These are phyloP conservation scores for Asteroscopus sphinx DNA, from an alignment of 2,888 invertebrate species.

Conservation along the genomic window DNA sequence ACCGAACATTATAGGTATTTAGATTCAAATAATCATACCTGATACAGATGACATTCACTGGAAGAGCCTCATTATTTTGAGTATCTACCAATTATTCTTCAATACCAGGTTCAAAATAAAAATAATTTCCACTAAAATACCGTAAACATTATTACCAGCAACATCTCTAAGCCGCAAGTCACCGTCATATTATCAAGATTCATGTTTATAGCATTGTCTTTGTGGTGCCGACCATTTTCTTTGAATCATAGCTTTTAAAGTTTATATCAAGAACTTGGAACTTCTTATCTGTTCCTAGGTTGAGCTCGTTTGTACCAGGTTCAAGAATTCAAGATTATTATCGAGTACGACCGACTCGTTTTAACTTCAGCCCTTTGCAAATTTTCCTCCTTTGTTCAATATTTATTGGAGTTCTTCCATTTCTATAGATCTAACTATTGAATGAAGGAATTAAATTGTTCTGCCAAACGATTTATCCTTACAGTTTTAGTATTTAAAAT, in stretches of 20 bases:
- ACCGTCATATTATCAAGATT: slow-evolving; percentile 55
- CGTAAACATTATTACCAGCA: slow-evolving; percentile 28
- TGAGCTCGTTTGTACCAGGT: slow-evolving; percentile 64
- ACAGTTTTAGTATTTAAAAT: no score
- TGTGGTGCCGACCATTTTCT: slow-evolving; percentile 49
- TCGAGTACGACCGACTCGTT: slow-evolving; percentile 43
- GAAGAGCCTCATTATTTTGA: background rate
- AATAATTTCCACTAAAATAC: slow-evolving; percentile 18
- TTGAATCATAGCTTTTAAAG: slow-evolving; percentile 62
- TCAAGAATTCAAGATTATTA: slow-evolving; percentile 60
- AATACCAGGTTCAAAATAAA: slow-evolving; percentile 1
- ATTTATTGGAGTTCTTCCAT: slow-evolving; percentile 47
- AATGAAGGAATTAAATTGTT: slow-evolving; percentile 8
- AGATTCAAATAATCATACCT: no score
- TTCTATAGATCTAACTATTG: slow-evolving; percentile 12
- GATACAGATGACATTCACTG: no score
- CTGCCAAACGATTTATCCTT: background rate
- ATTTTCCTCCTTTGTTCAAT: slow-evolving; percentile 50
- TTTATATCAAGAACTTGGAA: slow-evolving; percentile 60
- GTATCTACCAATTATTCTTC: background rate
- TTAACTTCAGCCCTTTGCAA: slow-evolving; percentile 53
- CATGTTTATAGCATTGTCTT: slow-evolving; percentile 60
- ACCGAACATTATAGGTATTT: no score
- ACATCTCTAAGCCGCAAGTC: slow-evolving; percentile 31
- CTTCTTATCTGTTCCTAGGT: slow-evolving; percentile 67